Percentiles rank a stretch among this genome's conserved stretches.
phyloP scores from a whole-genome alignment of 2,113 vertebrate genomes.

The Pycnonotus jocosus region DNA sequence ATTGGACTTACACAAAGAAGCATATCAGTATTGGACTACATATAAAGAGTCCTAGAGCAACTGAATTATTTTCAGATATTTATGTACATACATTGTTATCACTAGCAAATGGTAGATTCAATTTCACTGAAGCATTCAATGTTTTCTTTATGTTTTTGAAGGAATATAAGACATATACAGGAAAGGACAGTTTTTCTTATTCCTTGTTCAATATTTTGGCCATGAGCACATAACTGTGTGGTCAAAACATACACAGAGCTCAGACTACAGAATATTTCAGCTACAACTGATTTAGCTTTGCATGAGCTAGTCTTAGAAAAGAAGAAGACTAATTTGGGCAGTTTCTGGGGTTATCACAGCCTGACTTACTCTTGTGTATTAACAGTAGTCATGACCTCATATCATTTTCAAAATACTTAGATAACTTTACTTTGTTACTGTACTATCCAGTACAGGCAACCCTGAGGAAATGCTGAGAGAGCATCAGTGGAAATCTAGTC shows the following conservation, averaged over 20 bases:
- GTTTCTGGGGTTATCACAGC: neutral
- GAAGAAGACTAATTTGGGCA: neutral
- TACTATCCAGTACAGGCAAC: neutral
- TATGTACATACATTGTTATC: fast-evolving
- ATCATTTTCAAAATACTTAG: neutral
- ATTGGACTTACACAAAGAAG: neutral
- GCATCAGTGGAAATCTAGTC: neutral
- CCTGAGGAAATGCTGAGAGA: neutral
- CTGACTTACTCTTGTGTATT: neutral
- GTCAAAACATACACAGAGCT: neutral
- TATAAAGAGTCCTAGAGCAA: neutral
- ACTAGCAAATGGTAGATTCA: neutral
- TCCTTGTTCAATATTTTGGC: neutral
- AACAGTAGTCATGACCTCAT: neutral
- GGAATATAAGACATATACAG: neutral
- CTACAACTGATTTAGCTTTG: neutral
- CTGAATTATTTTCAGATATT: neutral
- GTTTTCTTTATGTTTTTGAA: neutral
- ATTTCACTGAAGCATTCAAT: neutral
- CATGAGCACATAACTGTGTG: neutral
- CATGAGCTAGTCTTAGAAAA: neutral
- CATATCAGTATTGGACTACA: neutral
- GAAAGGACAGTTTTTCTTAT: neutral
- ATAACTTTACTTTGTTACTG: neutral
- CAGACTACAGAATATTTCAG: neutral